phyloP scores from a whole-genome alignment of 2,888 invertebrate genomes.

The Acholoe squamosa region DNA sequence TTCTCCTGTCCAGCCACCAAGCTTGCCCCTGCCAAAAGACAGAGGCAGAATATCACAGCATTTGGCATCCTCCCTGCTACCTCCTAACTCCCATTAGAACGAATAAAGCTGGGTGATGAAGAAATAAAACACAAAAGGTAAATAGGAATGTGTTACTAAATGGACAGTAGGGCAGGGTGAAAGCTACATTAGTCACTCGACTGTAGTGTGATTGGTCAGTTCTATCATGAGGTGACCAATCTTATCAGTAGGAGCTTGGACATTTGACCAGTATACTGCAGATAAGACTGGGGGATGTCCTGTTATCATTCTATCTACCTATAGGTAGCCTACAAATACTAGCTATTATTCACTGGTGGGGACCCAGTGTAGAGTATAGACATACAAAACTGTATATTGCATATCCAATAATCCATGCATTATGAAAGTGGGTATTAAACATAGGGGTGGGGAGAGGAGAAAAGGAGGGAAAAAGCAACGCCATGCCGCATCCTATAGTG shows the following conservation, averaged over 20 bases:
- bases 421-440: too few relatives aligned
- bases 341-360: too few relatives aligned
- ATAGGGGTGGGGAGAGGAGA: too few relatives aligned
- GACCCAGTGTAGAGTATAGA: too few relatives aligned
- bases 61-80: not conserved
- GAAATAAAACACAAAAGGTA: not conserved
- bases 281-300: too few relatives aligned
- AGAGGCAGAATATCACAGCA: not conserved
- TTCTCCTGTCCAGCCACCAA: not conserved
- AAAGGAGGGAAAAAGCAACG: too few relatives aligned
- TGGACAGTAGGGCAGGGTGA: not conserved
- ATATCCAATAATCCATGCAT: too few relatives aligned
- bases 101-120: not conserved
- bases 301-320: too few relatives aligned
- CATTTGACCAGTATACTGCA: not conserved
- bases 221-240: not conserved
- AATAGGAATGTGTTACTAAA: too few relatives aligned
- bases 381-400: too few relatives aligned
- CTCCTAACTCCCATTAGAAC: not conserved
- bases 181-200: not conserved
- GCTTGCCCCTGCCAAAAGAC: not conserved
- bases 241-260: not conserved
- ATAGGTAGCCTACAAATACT: too few relatives aligned
- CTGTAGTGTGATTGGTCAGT: slow-evolving; percentile 17
- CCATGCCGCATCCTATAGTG: too few relatives aligned